phyloP scores from a whole-genome alignment of 1,140 invertebrate species.

The Physella acuta region DNA sequence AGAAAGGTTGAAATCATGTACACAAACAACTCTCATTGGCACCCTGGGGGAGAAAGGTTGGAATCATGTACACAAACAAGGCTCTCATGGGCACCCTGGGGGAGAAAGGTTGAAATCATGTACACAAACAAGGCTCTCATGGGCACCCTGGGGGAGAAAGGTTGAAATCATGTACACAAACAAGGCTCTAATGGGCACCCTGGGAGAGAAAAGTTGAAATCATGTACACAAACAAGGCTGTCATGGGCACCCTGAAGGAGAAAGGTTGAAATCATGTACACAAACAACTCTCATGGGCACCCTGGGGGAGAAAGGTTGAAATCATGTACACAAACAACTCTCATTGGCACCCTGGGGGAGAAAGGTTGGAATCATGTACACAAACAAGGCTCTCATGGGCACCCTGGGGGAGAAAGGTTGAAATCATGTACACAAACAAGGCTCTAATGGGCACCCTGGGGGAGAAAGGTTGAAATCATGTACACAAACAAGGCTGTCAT shows the following conservation, averaged over 20 bases:
- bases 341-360: conserved; percentile 22
- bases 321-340: not conserved
- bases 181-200: not conserved
- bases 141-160: conserved; percentile 11
- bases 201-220: not conserved
- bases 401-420: not conserved
- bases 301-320: not conserved
- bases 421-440: not conserved
- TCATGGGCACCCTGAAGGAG: too few relatives aligned
- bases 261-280: not conserved
- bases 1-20: not conserved
- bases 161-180: not conserved
- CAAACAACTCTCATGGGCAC: not conserved
- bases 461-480: not conserved
- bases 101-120: not conserved
- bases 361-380: not conserved
- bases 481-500: not conserved
- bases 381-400: not conserved
- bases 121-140: conserved; percentile 17
- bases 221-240: not conserved
- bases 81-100: not conserved
- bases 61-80: not conserved
- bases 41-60: not conserved
- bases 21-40: too few relatives aligned
- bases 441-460: too few relatives aligned